Percentiles rank a stretch among this genome's conserved stretches.
These are phyloP conservation scores for Mormyrus hasselquistii DNA, from an alignment of 2,797 vertebrate genomes.

Conservation along the genomic window DNA sequence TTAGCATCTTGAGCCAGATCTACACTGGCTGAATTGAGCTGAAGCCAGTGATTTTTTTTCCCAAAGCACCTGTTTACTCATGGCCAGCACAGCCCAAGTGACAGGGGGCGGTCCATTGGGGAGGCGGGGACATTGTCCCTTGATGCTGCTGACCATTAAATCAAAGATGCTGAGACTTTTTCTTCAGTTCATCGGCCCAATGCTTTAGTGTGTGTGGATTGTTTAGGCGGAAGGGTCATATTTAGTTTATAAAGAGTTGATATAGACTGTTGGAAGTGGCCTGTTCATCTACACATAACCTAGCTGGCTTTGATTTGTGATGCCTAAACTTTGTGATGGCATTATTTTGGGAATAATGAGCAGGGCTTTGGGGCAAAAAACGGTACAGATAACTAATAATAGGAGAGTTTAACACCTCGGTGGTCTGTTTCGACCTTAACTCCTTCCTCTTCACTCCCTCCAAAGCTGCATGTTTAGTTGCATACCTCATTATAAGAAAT, in stretches of 20 bases:
- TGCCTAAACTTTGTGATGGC: neutral
- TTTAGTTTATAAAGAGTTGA: neutral
- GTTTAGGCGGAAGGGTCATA: neutral
- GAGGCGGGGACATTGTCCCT: neutral
- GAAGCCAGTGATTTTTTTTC: neutral
- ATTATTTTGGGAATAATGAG: neutral
- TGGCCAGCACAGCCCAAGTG: neutral
- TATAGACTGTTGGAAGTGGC: neutral
- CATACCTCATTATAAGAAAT: neutral
- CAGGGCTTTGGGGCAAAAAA: neutral
- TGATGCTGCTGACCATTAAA: neutral
- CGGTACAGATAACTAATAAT: neutral
- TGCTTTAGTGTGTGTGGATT: neutral
- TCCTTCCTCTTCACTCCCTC: neutral
- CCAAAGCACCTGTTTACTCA: neutral
- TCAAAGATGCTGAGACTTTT: neutral
- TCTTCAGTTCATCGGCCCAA: neutral
- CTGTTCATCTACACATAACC: neutral
- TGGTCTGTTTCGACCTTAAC: neutral
- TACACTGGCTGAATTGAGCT: neutral
- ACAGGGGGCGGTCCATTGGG: neutral
- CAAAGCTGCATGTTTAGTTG: neutral
- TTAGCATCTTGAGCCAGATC: neutral
- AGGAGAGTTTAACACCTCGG: neutral
- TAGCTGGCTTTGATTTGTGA: neutral